phyloP scores from a whole-genome alignment of 1,140 invertebrate genomes.

The Capitella teleta region DNA sequence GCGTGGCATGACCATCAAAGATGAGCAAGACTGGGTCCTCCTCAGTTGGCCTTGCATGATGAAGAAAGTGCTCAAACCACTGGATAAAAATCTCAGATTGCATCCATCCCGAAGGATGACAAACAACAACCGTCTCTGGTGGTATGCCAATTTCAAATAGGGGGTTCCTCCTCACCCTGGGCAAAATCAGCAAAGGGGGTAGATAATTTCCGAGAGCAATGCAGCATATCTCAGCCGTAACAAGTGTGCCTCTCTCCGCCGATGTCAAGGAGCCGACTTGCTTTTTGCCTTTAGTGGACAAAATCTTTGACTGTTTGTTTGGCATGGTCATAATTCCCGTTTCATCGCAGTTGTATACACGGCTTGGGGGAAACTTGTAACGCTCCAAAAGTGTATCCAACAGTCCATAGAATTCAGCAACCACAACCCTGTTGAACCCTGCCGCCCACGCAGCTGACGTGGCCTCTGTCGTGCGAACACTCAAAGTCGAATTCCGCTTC shows the following conservation, averaged over 20 bases:
- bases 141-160: conserved; percentile 34
- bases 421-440: neutral
- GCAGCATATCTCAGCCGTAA: conserved; percentile 16
- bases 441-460: too few relatives aligned
- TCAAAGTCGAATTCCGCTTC: too few relatives aligned
- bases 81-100: conserved; percentile 13
- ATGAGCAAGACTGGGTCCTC: conserved; percentile 11
- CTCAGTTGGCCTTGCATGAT: conserved; percentile 6
- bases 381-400: neutral
- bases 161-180: conserved; percentile 18
- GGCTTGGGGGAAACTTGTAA: neutral
- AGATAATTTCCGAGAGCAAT: conserved; percentile 20
- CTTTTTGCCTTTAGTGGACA: conserved; percentile 32
- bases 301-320: conserved; percentile 34
- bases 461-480: too few relatives aligned
- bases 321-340: conserved; percentile 42
- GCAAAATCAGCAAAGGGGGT: conserved; percentile 28
- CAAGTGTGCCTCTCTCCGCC: conserved; percentile 36
- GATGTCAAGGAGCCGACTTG: conserved; percentile 41
- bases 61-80: conserved; percentile 16
- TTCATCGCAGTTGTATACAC: conserved; percentile 15
- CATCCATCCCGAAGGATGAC: conserved; percentile 13
- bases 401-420: neutral
- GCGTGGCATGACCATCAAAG: conserved; percentile 13
- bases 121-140: conserved; percentile 6